These are phyloP conservation scores for Barbus barbus DNA, from an alignment of 2,113 vertebrate genomes.

Conservation along the genomic window DNA sequence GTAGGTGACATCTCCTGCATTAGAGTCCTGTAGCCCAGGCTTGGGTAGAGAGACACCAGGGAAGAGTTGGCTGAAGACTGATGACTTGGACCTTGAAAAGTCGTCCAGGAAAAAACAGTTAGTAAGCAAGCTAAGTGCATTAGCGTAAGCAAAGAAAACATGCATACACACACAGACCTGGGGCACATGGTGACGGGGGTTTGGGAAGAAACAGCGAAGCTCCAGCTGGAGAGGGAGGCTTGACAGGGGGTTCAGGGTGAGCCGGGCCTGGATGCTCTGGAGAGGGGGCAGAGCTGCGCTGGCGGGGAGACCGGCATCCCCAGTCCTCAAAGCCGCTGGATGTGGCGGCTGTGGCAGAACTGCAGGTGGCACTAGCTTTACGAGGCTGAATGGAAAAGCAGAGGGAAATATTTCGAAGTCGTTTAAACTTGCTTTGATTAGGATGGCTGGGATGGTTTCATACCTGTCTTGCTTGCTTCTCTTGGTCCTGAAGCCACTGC, in stretches of 20 bases:
- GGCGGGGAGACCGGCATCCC: conserved; percentile 83
- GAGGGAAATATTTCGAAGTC: neutral
- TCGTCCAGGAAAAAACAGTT: neutral
- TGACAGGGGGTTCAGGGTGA: conserved; percentile 70
- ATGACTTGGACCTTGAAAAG: conserved; percentile 84
- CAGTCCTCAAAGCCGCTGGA: conserved; percentile 87
- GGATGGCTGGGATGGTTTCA: neutral
- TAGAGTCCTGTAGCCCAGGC: conserved; percentile 87
- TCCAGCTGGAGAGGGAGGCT: conserved; percentile 82
- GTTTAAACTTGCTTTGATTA: neutral
- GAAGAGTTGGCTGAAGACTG: conserved; percentile 69
- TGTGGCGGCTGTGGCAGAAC: conserved; percentile 86
- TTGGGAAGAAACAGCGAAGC: conserved; percentile 74
- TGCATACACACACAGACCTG: conserved; percentile 22
- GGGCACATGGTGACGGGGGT: conserved; percentile 51
- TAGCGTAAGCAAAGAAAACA: neutral
- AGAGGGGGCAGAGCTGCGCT: conserved; percentile 78
- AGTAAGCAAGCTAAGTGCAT: neutral
- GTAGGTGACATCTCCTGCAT: conserved; percentile 95
- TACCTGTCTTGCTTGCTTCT: conserved; percentile 89
- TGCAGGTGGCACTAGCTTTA: conserved; percentile 90
- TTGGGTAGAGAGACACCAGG: conserved; percentile 77
- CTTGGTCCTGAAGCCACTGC: conserved; percentile 92
- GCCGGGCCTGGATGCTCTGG: conserved; percentile 80
- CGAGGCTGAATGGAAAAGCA: conserved; percentile 73